Conservation (phyloP, 1,140 invertebrate genomes). For the Nymphalis io region DNA sequence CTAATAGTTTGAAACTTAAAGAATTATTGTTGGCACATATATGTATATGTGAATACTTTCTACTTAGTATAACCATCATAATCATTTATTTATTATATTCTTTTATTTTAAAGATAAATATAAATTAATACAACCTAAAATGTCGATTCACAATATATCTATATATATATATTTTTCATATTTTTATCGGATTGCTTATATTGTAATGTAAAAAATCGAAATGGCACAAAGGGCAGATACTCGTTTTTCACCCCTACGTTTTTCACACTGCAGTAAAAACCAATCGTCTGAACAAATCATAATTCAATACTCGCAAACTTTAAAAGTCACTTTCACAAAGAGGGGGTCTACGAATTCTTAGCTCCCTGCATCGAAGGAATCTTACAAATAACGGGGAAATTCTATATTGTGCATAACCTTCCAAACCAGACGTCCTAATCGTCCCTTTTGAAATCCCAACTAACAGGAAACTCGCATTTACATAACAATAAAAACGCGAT, state of each 20-base stretch:
- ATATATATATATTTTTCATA: too few species aligned
- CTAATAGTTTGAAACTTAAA: too few species aligned
- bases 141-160: too few species aligned
- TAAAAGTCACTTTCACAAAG: slow-evolving; percentile 66
- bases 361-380: slow-evolving; percentile 55
- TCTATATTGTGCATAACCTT: slow-evolving; percentile 73
- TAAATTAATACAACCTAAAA: too few species aligned
- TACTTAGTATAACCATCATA: too few species aligned
- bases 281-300: slow-evolving; percentile 64
- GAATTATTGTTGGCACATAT: too few species aligned
- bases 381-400: slow-evolving; percentile 67
- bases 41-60: too few species aligned
- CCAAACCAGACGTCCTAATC: slow-evolving; percentile 78
- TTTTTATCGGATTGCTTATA: neutral
- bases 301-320: slow-evolving; percentile 70
- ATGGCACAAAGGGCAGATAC: neutral
- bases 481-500: slow-evolving; percentile 81
- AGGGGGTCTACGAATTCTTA: slow-evolving; percentile 57
- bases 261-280: slow-evolving; percentile 57
- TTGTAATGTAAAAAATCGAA: neutral
- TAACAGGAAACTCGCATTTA: slow-evolving; percentile 79
- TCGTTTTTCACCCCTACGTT: slow-evolving; percentile 37
- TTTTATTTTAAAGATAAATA: too few species aligned
- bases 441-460: slow-evolving; percentile 79
- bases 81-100: too few species aligned